phyloP scores from a whole-genome alignment of 2,888 invertebrate genomes.

The Ochlodes sylvanus region DNA sequence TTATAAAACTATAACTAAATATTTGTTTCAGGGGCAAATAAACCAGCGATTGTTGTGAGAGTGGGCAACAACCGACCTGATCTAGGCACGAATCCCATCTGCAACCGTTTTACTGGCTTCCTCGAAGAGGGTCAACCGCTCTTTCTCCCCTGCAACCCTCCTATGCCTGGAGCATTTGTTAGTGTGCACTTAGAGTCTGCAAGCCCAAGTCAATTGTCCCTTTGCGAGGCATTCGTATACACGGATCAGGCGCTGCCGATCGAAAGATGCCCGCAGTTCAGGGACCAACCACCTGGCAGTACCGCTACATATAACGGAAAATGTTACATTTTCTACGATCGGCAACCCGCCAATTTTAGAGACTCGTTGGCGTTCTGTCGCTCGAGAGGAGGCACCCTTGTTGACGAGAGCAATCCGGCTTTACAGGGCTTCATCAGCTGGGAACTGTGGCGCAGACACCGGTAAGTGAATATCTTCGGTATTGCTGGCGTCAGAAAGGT shows the following conservation, averaged over 20 bases:
- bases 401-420: conserved; percentile 97
- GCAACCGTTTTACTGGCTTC: conserved; percentile 94
- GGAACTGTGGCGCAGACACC: conserved; percentile 96
- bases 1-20: no score
- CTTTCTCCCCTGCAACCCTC: conserved; percentile 96
- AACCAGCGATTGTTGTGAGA: conserved; percentile 93
- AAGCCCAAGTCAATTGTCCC: conserved; percentile 90
- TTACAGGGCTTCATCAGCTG: conserved; percentile 97
- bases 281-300: conserved; percentile 96
- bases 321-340: conserved; percentile 96
- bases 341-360: conserved; percentile 92
- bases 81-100: conserved; percentile 95
- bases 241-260: conserved; percentile 96
- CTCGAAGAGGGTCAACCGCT: conserved; percentile 95
- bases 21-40: conserved; percentile 86
- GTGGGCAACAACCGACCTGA: conserved; percentile 97
- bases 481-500: conserved; percentile 43
- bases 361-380: conserved; percentile 93
- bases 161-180: conserved; percentile 97
- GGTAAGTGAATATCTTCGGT: conserved; percentile 70
- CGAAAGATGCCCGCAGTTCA: conserved; percentile 95
- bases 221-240: conserved; percentile 97
- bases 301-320: conserved; percentile 97
- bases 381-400: conserved; percentile 92
- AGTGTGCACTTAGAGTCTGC: conserved; percentile 94